A percentile compares a stretch with the other conserved stretches of the same genome.
Conservation (phyloP, 2,888 invertebrate genomes). For the Oegoconia quadripuncta region DNA sequence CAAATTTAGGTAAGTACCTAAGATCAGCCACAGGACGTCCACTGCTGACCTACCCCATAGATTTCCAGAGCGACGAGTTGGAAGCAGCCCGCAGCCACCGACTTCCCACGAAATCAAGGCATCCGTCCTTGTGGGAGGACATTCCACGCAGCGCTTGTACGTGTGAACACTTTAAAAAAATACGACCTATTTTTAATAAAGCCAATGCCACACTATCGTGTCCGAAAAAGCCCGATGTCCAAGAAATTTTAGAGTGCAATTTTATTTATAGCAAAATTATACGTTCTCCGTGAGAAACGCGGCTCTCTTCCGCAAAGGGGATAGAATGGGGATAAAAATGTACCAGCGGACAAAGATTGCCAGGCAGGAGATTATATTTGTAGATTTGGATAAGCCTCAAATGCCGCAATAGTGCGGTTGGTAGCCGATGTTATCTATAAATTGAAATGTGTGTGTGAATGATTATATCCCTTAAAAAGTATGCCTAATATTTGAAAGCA, state of each 20-base stretch:
- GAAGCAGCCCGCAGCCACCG: too few relatives aligned
- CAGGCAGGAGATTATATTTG: conserved; percentile 18
- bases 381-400: conserved; percentile 11
- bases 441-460: conserved; percentile 9
- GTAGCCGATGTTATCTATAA: conserved; percentile 11
- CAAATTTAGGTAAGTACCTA: too few relatives aligned
- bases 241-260: conserved; percentile 67
- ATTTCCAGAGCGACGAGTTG: too few relatives aligned
- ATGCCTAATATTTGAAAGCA: neutral
- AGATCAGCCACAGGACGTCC: too few relatives aligned
- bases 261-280: conserved; percentile 75
- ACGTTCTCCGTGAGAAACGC: conserved; percentile 63
- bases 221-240: conserved; percentile 37
- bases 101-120: too few relatives aligned
- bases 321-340: conserved; percentile 7
- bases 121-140: too few relatives aligned
- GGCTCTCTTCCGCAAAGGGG: conserved; percentile 30
- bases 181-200: too few relatives aligned
- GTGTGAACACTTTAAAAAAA: too few relatives aligned
- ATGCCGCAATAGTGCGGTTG: conserved; percentile 7
- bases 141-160: too few relatives aligned
- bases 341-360: conserved; percentile 16
- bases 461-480: neutral
- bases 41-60: too few relatives aligned
- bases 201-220: neutral